A percentile compares a stretch with the other conserved stretches of the same genome.
phyloP scores from a whole-genome alignment of 2,797 vertebrate genomes.

The Rhadinocentrus ornatus region DNA sequence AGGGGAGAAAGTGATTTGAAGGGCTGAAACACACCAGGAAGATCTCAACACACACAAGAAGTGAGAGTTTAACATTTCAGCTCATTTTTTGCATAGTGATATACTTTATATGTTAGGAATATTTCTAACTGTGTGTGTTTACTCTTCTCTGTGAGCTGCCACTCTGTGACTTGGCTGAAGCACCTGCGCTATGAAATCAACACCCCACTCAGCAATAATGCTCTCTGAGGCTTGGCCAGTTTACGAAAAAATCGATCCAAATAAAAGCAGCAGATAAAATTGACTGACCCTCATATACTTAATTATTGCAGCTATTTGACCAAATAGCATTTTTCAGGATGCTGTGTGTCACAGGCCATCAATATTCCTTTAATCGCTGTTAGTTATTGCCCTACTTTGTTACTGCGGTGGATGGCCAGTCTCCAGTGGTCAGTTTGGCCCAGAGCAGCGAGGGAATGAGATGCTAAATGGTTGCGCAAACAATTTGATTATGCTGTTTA shows the following conservation, averaged over 20 bases:
- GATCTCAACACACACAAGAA: conserved; percentile 1
- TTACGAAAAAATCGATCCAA: conserved; percentile 90
- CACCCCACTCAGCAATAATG: conserved; percentile 84
- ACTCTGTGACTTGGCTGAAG: conserved; percentile 57
- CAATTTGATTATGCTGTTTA: conserved; percentile 85
- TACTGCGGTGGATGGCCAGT: conserved; percentile 81
- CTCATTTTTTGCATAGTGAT: neutral
- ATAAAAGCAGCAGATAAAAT: conserved; percentile 93
- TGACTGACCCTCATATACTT: conserved; percentile 92
- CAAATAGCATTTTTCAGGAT: conserved; percentile 89
- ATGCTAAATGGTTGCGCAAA: conserved; percentile 84
- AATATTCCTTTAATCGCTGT: conserved; percentile 89
- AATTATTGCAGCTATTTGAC: conserved; percentile 92
- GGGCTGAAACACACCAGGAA: conserved; percentile 11
- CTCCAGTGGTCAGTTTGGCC: conserved; percentile 83
- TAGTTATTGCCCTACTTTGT: conserved; percentile 88
- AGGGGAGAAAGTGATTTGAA: conserved; percentile 6
- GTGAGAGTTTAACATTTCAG: conserved; percentile 8
- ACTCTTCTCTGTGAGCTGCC: conserved; percentile 30
- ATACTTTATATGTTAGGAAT: neutral
- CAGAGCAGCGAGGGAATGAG: conserved; percentile 78
- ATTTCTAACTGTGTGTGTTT: conserved; percentile 30
- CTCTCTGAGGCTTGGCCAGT: conserved; percentile 83
- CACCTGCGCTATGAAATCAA: conserved; percentile 71
- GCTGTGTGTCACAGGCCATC: conserved; percentile 87